Evolutionary conservation across 1,140 invertebrate species (phyloP).

Genomic region (Cheumatopsyche charites): DNA sequence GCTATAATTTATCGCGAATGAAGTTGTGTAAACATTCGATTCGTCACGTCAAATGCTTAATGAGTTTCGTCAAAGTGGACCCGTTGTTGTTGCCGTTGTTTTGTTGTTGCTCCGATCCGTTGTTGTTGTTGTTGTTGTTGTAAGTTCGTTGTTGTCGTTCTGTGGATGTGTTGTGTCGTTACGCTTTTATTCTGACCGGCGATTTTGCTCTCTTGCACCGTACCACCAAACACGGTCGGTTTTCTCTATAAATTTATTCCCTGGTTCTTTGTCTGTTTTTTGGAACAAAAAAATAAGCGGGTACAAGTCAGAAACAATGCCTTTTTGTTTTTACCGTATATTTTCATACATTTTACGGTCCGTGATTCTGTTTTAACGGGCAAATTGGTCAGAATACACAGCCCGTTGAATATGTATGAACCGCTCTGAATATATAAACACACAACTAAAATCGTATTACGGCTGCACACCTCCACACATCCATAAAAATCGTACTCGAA

Average conservation of each 20-base stretch:
- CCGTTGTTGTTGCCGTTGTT: no score
- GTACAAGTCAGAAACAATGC: constrained; percentile 48
- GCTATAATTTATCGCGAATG: no score
- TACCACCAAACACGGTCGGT: no score
- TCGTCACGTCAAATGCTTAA: no score
- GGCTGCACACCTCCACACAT: constrained; percentile 14
- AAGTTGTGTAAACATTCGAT: no score
- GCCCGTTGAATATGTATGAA: constrained; percentile 48
- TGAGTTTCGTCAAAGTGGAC: no score
- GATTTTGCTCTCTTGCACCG: background rate
- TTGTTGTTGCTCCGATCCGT: no score
- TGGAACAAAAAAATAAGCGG: constrained; percentile 48
- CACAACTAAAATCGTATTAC: constrained; percentile 42
- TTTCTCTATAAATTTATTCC: constrained; percentile 30
- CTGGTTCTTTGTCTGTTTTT: constrained; percentile 44
- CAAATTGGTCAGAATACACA: constrained; percentile 49
- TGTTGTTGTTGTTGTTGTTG: no score
- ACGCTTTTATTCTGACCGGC: background rate
- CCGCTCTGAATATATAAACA: constrained; percentile 45
- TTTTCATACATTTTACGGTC: constrained; percentile 50
- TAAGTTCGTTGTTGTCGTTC: no score
- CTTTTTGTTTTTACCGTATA: constrained; percentile 50
- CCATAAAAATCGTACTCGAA: no score
- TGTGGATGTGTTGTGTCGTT: constrained; percentile 12
- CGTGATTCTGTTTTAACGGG: constrained; percentile 49